A percentile compares a stretch with the other conserved stretches of the same genome.
Conservation (phyloP, 2,797 vertebrate genomes). For the Sebastes miniatus region DNA sequence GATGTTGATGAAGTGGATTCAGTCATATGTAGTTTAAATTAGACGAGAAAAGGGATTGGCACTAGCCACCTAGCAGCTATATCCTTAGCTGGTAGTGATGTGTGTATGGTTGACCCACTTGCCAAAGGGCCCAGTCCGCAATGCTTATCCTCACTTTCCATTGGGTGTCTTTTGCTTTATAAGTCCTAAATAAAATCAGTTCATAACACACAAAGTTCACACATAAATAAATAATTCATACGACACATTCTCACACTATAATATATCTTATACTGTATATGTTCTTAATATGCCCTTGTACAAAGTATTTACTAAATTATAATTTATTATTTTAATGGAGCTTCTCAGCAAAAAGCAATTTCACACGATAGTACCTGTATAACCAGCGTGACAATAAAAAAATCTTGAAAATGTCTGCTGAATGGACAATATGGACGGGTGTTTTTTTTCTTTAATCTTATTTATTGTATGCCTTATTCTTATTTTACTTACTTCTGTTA, state of each 20-base stretch:
- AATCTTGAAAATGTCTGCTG: background rate
- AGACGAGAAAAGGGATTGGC: background rate
- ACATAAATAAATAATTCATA: too few relatives aligned
- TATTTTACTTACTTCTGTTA: too few relatives aligned
- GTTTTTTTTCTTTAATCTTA: too few relatives aligned
- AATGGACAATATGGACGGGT: background rate
- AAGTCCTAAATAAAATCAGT: background rate
- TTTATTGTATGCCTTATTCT: too few relatives aligned
- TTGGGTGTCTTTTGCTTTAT: background rate
- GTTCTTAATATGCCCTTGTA: too few relatives aligned
- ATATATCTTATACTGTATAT: too few relatives aligned
- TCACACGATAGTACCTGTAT: too few relatives aligned
- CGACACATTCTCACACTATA: too few relatives aligned
- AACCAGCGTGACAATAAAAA: too few relatives aligned
- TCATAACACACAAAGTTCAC: background rate
- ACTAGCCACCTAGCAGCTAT: conserved; percentile 26
- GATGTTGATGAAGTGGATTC: background rate
- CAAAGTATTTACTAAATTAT: too few relatives aligned
- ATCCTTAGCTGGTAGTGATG: conserved; percentile 50
- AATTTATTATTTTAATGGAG: too few relatives aligned
- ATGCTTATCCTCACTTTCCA: conserved; percentile 20
- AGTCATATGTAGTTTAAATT: background rate
- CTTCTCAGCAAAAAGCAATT: too few relatives aligned
- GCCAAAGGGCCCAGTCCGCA: conserved; percentile 53
- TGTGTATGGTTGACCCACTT: conserved; percentile 71